A percentile compares a stretch with the other conserved stretches of the same genome.
phyloP scores from a whole-genome alignment of 2,888 invertebrate species.

The Geotrupes spiniger region DNA sequence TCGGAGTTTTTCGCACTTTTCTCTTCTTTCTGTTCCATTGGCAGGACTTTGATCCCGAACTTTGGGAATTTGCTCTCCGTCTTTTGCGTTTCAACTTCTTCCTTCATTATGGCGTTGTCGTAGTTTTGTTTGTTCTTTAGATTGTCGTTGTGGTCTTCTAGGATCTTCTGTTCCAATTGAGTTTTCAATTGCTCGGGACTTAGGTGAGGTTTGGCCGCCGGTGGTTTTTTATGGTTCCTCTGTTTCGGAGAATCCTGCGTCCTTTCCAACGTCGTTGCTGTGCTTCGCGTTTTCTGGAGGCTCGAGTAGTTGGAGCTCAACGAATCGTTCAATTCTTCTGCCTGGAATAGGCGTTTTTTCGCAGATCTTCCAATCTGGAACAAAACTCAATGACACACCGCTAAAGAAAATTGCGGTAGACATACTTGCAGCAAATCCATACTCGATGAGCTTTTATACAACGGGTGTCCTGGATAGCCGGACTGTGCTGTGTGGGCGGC shows the following conservation, averaged over 20 bases:
- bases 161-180: constrained; percentile 41
- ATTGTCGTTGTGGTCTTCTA: constrained; percentile 37
- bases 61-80: constrained; percentile 60
- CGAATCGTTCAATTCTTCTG: constrained; percentile 47
- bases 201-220: constrained; percentile 29
- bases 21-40: constrained; percentile 39
- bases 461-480: constrained; percentile 67
- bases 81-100: constrained; percentile 56
- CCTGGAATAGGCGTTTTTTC: constrained; percentile 46
- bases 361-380: constrained; percentile 42
- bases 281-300: constrained; percentile 43
- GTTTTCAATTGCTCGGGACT: constrained; percentile 40
- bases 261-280: constrained; percentile 45
- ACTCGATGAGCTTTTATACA: constrained; percentile 75
- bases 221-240: constrained; percentile 26
- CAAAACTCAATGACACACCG: too few species aligned
- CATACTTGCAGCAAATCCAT: constrained; percentile 69
- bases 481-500: constrained; percentile 40
- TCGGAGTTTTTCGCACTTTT: constrained; percentile 45
- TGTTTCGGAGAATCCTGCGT: constrained; percentile 33
- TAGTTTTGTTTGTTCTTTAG: constrained; percentile 29
- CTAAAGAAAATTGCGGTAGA: constrained; percentile 9
- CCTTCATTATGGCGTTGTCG: constrained; percentile 23
- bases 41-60: constrained; percentile 67
- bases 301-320: constrained; percentile 51